Evolutionary conservation across 2,113 vertebrate species (phyloP), one percentile per base, ranked within the genome.

Genomic region (Plectropomus leopardus): DNA sequence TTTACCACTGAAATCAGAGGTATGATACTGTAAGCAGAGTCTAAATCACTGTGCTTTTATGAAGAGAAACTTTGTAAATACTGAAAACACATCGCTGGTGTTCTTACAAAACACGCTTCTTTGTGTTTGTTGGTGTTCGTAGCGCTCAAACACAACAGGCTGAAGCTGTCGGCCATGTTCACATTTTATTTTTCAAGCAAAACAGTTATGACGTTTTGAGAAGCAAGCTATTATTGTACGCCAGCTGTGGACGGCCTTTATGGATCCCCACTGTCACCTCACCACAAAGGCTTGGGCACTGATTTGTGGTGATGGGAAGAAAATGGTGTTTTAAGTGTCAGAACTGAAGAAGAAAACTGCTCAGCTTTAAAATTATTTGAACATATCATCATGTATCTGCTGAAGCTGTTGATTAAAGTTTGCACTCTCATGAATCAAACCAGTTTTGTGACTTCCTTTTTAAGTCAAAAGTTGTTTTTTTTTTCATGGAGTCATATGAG

Each of bases 31-130:
- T 84, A 74, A 73, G 51, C 80, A 75, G 80, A 70, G 76, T 93
- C 86, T 89, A 42, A 84, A 90, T 94, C 93, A 94, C 93, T 94
- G 93, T 95, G 94, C 89, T 92, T 93, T 93, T 89, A 86, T 89
- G 74, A 85, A 80, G 78, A 91, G 28, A 80, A 69, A 76, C 72
- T 84, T 84, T 84, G 63, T 86, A 74, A 10, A 83, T 59, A 70
- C 42, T 76, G 32, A 76, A 75, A 80, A 79, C 66, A 77, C 53
- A 80, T 78, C 1, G 57, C 71, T 74, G 72, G 66, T 77, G 72
- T 80, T 72, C 32, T 42, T 17, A 48, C 57, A 48, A 53, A 23
- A 10, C 67, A 83, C n/a, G 83, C 88, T 88, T 87, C 70, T 76
- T 83, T 86, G 88, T 91, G 71, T 86, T 77, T 79, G 66, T 74